These are phyloP conservation scores for Andrena chrysosceles DNA, from an alignment of 2,888 invertebrate genomes.

Conservation along the genomic window DNA sequence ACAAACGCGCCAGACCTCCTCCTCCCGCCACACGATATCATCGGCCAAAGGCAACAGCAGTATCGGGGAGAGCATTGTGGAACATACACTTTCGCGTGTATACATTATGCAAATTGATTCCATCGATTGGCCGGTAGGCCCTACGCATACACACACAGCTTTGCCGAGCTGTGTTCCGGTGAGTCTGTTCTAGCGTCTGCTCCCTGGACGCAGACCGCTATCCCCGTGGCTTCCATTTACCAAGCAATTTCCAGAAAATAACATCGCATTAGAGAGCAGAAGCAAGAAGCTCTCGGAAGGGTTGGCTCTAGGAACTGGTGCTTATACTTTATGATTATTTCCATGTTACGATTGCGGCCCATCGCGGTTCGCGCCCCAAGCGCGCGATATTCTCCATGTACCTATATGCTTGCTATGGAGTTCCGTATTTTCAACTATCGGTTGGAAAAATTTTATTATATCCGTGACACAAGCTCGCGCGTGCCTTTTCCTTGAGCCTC, in stretches of 20 bases:
- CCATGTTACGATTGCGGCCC: conserved; percentile 1
- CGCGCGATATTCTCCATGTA: not conserved
- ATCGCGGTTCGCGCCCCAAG: not conserved
- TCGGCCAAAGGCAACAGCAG: conserved; percentile 43
- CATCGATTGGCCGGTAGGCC: conserved; percentile 69
- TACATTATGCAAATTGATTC: conserved; percentile 77
- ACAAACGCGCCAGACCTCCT: not conserved
- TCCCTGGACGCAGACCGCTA: conserved; percentile 28
- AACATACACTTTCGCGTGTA: conserved; percentile 70
- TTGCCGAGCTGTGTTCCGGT: conserved; percentile 56
- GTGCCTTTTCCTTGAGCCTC: not conserved
- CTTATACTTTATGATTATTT: conserved; percentile 36
- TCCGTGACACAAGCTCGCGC: not conserved
- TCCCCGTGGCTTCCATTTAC: conserved; percentile 42
- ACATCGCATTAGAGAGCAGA: conserved; percentile 30
- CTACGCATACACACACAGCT: conserved; percentile 43
- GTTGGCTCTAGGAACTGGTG: conserved; percentile 8
- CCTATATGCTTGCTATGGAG: not conserved
- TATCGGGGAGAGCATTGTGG: conserved; percentile 56
- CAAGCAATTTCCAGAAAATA: conserved; percentile 58
- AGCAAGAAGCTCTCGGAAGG: conserved; percentile 17
- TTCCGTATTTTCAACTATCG: not conserved
- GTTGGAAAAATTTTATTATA: not conserved
- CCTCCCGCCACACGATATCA: conserved; percentile 22
- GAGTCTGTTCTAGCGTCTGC: conserved; percentile 36